These are phyloP conservation scores for Drosophila bifasciata DNA, from an alignment of 1,140 invertebrate species.

Conservation along the genomic window DNA sequence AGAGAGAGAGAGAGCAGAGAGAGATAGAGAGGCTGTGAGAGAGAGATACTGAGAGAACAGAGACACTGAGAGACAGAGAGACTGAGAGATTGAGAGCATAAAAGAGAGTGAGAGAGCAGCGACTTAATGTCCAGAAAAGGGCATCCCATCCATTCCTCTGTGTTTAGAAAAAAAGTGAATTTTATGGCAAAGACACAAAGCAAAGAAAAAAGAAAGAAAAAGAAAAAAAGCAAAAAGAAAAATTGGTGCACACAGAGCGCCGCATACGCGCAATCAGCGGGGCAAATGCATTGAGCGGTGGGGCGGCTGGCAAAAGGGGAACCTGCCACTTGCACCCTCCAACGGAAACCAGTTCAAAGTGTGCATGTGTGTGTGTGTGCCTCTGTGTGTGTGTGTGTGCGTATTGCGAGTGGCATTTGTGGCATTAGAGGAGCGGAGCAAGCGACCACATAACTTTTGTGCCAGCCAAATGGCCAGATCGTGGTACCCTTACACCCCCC, in stretches of 20 bases:
- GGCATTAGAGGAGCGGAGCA: conserved; percentile 39
- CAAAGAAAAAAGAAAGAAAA: conserved; percentile 63
- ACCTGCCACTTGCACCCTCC: conserved; percentile 77
- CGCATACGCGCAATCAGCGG: conserved; percentile 52
- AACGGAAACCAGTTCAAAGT: conserved; percentile 69
- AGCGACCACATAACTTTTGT: conserved; percentile 63
- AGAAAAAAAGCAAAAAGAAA: conserved; percentile 74
- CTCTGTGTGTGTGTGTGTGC: conserved; percentile 19
- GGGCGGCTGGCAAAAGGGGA: conserved; percentile 17
- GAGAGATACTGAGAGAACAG: conserved; percentile 7
- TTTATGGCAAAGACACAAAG: conserved; percentile 40
- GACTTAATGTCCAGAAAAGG: conserved; percentile 24
- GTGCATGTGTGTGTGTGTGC: conserved; percentile 7
- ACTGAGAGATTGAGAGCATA: conserved; percentile 3
- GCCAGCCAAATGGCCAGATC: conserved; percentile 71
- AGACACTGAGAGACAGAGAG: conserved; percentile 18
- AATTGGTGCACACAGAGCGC: conserved; percentile 70
- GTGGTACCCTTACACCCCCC: conserved; percentile 37
- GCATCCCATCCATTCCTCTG: conserved; percentile 15
- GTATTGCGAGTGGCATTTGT: conserved; percentile 30
- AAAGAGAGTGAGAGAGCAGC: conserved; percentile 5
- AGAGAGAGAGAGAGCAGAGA: conserved; percentile 22
- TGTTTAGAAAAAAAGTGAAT: conserved; percentile 80
- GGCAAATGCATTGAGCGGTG: too few relatives aligned
- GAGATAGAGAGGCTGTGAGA: conserved; percentile 24